Percentiles rank a stretch among this genome's conserved stretches.
These are phyloP conservation scores for Theristicus caerulescens DNA, from an alignment of 2,113 vertebrate genomes.

Conservation along the genomic window DNA sequence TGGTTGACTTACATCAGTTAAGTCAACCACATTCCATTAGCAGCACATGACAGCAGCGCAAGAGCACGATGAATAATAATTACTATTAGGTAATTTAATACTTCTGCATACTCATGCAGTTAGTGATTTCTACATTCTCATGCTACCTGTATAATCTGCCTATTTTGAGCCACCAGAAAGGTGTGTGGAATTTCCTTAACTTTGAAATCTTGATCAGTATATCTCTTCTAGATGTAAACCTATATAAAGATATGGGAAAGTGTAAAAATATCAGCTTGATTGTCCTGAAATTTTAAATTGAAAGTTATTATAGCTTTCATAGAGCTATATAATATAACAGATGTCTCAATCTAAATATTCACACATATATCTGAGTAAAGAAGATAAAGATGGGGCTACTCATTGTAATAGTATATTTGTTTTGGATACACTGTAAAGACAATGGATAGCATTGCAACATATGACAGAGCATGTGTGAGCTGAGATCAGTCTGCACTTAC, in stretches of 20 bases:
- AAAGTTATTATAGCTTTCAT: neutral
- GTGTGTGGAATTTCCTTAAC: neutral
- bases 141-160: neutral
- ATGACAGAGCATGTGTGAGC: neutral
- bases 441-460: neutral
- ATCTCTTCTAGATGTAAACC: neutral
- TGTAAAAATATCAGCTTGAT: neutral
- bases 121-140: neutral
- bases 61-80: neutral
- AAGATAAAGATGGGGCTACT: neutral
- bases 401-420: neutral
- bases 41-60: neutral
- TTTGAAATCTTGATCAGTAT: neutral
- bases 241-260: neutral
- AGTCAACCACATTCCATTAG: neutral
- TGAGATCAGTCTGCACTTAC: neutral
- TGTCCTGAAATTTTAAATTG: neutral
- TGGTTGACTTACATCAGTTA: neutral
- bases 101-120: neutral
- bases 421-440: neutral
- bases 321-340: neutral
- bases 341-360: neutral
- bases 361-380: neutral
- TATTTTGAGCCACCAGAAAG: neutral
- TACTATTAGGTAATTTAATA: neutral